Conservation (phyloP, 2,797 vertebrate genomes). For the Austrolebias charrua region DNA sequence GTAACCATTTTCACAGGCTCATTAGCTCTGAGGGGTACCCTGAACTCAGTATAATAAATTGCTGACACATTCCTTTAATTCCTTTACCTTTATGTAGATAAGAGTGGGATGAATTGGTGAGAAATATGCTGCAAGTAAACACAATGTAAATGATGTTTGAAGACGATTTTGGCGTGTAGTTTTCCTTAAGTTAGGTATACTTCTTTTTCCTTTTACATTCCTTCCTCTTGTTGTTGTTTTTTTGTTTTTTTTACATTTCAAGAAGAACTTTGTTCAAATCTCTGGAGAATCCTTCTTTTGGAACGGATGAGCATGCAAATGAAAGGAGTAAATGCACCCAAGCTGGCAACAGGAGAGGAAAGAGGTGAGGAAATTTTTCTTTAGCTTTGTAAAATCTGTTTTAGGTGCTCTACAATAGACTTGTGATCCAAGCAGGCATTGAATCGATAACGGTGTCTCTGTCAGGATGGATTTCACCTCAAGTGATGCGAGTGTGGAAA, state of each 20-base stretch:
- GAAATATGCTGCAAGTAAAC: slow-evolving; percentile 7
- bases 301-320: slow-evolving; percentile 3
- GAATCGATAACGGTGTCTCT: slow-evolving; percentile 8
- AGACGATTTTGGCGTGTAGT: slow-evolving; percentile 1
- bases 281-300: not conserved
- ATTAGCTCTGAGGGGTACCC: not conserved
- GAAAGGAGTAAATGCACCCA: slow-evolving; percentile 2
- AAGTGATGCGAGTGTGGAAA: slow-evolving; percentile 7
- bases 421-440: slow-evolving; percentile 8
- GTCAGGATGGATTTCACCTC: not conserved
- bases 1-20: not conserved
- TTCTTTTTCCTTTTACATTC: not conserved
- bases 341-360: not conserved
- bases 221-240: not conserved
- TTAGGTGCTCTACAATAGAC: slow-evolving; percentile 18
- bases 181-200: not conserved
- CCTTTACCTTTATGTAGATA: not conserved
- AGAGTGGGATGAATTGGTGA: not conserved
- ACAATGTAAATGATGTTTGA: not conserved
- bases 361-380: slow-evolving; percentile 8
- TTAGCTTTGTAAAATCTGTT: slow-evolving; percentile 15
- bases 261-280: slow-evolving; percentile 2
- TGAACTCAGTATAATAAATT: not conserved
- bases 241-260: slow-evolving; percentile 4
- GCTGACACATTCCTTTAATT: not conserved